A percentile compares a stretch with the other conserved stretches of the same genome.
phyloP scores from a whole-genome alignment of 2,888 invertebrate species.

The Pilophorus perplexus region DNA sequence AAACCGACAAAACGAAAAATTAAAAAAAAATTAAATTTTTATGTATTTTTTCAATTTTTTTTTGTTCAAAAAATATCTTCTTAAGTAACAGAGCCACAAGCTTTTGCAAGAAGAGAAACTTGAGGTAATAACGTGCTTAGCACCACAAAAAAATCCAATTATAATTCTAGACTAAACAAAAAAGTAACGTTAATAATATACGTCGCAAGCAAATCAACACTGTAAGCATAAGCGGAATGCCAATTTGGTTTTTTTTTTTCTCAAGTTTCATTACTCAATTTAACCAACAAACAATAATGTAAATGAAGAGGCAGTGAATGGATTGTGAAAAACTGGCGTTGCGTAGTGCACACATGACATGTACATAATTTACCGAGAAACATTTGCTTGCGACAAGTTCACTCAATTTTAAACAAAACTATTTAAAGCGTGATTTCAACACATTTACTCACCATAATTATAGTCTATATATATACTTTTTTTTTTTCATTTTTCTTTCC shows the following conservation, averaged over 20 bases:
- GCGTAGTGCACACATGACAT: too few species aligned
- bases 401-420: slow-evolving; percentile 8
- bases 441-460: not conserved
- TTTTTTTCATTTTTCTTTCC: slow-evolving; percentile 11
- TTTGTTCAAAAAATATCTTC: slow-evolving; percentile 5
- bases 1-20: not conserved
- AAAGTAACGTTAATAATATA: slow-evolving; percentile 15
- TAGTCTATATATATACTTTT: slow-evolving; percentile 9
- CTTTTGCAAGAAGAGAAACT: slow-evolving; percentile 16
- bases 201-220: slow-evolving; percentile 22
- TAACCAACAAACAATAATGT: too few species aligned
- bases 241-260: too few species aligned
- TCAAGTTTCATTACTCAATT: too few species aligned
- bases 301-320: too few species aligned
- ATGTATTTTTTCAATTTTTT: not conserved
- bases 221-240: not conserved
- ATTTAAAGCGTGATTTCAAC: slow-evolving; percentile 33
- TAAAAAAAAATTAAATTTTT: not conserved
- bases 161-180: slow-evolving; percentile 19
- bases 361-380: too few species aligned
- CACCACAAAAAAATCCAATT: slow-evolving; percentile 31
- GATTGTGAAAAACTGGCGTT: too few species aligned
- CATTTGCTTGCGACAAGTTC: slow-evolving; percentile 19
- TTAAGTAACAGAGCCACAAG: slow-evolving; percentile 39
- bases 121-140: slow-evolving; percentile 40